Base-by-base conservation (phyloP, 2,797 vertebrate genomes). In the Vireo griseus region DNA sequence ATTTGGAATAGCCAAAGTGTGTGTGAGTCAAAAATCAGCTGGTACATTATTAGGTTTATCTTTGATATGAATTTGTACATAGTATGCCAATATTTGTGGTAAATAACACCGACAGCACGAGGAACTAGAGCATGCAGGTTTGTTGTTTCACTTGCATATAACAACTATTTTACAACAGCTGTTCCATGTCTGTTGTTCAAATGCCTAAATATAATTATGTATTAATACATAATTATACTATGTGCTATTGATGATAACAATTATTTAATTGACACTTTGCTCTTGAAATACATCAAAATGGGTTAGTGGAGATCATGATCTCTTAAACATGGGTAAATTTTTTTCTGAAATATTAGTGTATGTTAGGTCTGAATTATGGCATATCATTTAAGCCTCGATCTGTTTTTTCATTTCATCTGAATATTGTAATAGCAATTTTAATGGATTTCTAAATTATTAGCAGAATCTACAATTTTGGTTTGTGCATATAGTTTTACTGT, bases 51-150 rank as follows among this genome's bases (percentile, higher is more conserved):
- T n/a, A 44, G 25, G 20, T n/a, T 86, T 28, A 29, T 16, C 28
- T 90, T 44, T 55, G 47, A 29, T 25, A 47, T 20, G 28, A 28
- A 31, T 54, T 44, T 82, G 31, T 51, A 20, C 3, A 2, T 21
- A 13, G 1, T 37, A 9, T 58, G 35, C 4, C 16, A 47, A 11
- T 35, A 42, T 79, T 62, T 69, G 8, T 35, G 35, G 19, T 51
- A 55, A 72, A 11, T 51, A 85, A 25, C 10, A 24, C 11, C 0
- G 1, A 66, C 26, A 13, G 26, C 3, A 3, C 33, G 42, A 71
- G 25, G 20, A 63, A 47, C 26, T 26, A 61, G 33, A 86, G 17
- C 29, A 55, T 48, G 14, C 10, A 54, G 52, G 9, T 26, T 78
- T 62, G 10, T 54, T 62, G 10, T 77, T 86, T 76, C n/a, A 47